These are phyloP conservation scores for Mystacides longicornis DNA, from an alignment of 2,888 invertebrate genomes.

Conservation along the genomic window DNA sequence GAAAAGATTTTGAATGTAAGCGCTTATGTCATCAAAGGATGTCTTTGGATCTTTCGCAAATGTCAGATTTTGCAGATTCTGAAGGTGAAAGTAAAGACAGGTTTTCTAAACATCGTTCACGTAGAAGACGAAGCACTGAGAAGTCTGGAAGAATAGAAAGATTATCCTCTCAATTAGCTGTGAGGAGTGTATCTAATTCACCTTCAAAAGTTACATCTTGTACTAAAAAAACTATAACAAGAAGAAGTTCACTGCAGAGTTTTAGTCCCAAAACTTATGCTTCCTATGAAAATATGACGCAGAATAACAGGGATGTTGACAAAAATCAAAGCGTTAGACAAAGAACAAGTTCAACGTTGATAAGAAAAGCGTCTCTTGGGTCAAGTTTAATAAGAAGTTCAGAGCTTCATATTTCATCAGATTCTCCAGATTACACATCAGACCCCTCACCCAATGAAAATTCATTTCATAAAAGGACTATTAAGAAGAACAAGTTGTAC, in stretches of 20 bases:
- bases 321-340: constrained; percentile 13
- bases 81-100: constrained; percentile 18
- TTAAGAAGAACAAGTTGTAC: constrained; percentile 15
- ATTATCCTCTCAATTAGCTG: constrained; percentile 6
- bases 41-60: constrained; percentile 20
- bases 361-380: constrained; percentile 13
- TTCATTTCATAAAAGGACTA: constrained; percentile 16
- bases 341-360: constrained; percentile 8
- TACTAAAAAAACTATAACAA: constrained; percentile 5
- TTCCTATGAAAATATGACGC: constrained; percentile 6
- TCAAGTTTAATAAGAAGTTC: constrained; percentile 15
- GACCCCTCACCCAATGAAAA: constrained; percentile 22
- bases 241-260: constrained; percentile 23
- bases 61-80: constrained; percentile 23
- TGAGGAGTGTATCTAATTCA: constrained; percentile 11
- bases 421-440: constrained; percentile 22
- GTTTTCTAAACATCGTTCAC: constrained; percentile 3
- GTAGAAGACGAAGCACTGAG: constrained; percentile 19
- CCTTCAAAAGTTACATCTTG: neutral
- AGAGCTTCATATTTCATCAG: constrained; percentile 18
- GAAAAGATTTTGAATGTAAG: constrained; percentile 16
- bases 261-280: constrained; percentile 19
- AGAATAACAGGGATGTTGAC: neutral
- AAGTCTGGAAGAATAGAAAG: constrained; percentile 9
- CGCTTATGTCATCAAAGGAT: constrained; percentile 21